phyloP scores from a whole-genome alignment of 2,113 vertebrate species.

The Neomonachus schauinslandi region DNA sequence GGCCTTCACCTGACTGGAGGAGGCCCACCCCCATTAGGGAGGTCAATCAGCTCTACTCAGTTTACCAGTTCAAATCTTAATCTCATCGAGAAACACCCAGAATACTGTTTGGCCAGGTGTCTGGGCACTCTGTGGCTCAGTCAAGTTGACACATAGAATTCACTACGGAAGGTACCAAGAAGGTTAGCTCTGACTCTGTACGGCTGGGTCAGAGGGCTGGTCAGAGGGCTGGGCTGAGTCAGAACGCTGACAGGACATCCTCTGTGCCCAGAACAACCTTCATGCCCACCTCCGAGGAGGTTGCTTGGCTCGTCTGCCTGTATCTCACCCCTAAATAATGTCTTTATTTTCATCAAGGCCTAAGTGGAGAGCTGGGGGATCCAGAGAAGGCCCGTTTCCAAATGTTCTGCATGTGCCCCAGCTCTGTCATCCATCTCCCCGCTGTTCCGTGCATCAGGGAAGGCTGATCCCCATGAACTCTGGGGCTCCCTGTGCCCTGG shows the following conservation, averaged over 20 bases:
- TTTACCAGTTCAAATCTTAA: background rate
- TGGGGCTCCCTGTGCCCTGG: background rate
- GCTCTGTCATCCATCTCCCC: accelerated
- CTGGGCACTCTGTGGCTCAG: background rate
- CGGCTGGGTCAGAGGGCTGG: background rate
- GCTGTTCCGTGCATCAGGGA: background rate
- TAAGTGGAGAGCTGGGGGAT: background rate
- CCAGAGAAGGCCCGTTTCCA: background rate
- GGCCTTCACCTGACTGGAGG: background rate
- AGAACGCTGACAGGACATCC: background rate
- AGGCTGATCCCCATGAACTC: background rate
- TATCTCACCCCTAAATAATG: background rate
- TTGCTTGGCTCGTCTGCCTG: background rate
- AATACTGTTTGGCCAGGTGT: background rate
- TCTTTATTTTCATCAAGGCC: background rate
- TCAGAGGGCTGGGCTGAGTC: background rate
- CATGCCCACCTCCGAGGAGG: background rate
- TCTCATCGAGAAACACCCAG: background rate
- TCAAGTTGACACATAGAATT: background rate
- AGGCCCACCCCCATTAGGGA: background rate
- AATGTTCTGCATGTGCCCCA: background rate
- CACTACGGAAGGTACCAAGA: background rate
- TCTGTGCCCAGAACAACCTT: background rate
- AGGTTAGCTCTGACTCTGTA: background rate
- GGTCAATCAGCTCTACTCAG: background rate